Percentiles rank a stretch among this genome's conserved stretches.
Evolutionary conservation across 2,113 vertebrate species (phyloP).

Genomic region (Pimephales promelas): DNA sequence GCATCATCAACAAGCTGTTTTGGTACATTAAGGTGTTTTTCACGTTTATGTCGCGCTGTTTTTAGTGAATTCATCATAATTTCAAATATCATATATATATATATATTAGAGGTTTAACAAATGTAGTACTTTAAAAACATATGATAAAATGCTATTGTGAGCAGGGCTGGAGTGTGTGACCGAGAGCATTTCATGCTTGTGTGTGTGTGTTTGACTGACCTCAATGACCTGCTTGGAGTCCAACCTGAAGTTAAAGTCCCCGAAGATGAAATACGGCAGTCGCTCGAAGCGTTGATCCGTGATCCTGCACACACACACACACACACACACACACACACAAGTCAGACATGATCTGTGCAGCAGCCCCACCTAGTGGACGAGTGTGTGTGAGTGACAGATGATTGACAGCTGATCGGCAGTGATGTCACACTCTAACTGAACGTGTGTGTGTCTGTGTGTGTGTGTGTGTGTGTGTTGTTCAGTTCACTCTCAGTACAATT

Average conservation of each 20-base stretch:
- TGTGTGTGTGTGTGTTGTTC: neutral
- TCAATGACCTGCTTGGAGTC: conserved; percentile 91
- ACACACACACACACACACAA: neutral
- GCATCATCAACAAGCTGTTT: too few relatives aligned
- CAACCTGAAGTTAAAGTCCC: conserved; percentile 97
- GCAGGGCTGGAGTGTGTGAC: neutral
- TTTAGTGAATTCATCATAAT: too few relatives aligned
- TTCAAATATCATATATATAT: too few relatives aligned
- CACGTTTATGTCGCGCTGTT: too few relatives aligned
- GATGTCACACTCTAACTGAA: neutral
- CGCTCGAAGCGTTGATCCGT: conserved; percentile 89
- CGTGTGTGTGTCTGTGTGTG: too few relatives aligned
- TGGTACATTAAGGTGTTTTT: too few relatives aligned
- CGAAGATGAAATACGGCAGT: conserved; percentile 91
- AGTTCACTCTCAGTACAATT: conserved; percentile 36
- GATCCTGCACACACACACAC: conserved; percentile 79
- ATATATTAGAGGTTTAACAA: too few relatives aligned
- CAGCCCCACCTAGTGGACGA: conserved; percentile 75
- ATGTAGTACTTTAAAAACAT: neutral
- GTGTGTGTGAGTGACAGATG: neutral
- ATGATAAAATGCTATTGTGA: neutral
- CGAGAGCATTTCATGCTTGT: neutral
- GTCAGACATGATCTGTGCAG: conserved; percentile 55
- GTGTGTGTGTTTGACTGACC: conserved; percentile 74
- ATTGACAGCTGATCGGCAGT: neutral